Base-by-base conservation (phyloP, 2,888 invertebrate species). In the Frankliniella intonsa region DNA sequence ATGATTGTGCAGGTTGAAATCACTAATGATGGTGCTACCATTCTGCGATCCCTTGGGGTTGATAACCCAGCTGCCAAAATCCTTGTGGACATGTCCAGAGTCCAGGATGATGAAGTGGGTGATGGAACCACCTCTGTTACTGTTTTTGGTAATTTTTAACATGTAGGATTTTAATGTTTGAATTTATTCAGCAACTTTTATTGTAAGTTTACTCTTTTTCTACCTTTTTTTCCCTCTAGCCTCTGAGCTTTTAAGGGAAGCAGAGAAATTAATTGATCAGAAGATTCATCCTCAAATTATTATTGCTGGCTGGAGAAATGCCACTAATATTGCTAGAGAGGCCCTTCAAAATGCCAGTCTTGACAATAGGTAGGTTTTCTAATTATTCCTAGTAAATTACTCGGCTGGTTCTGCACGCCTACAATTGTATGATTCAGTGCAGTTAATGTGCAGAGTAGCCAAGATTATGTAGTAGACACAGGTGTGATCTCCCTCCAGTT, bases 81-180 rank as follows among this genome's bases (percentile, higher is more conserved):
- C 86, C 90, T 99, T 81, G 98, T 99, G n/a, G 97, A 99, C 85
- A 98, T 99, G 93, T 96, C 99, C 19, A 95, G 96, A 89, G 97
- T 97, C 5, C 99, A 99, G 88, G 99, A 99, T 89, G 97, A 97
- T 87, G 99, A 99, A 91, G 99, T 99, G 83, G 99, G 99, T 80
- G 99, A 99, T 91, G 99, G 99, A 19, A 99, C 99, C n/a, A 99
- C 99, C 76, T 99, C 99, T 0, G 99, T 99, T 0, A 97, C 98
- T 82, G 99, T 98, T 79, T 89, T 94, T 84, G 93, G 93, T 93
- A 88, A 85, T 87, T 86, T 55, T 11, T 80, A n/a, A 38, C 12
- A 65, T n/a, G n/a, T n/a, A n/a, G n/a, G 5, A 27, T 51, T 55
- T 50, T 49, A n/a, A n/a, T n/a, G n/a, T n/a, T 83, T 22, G 50